These are phyloP conservation scores for Holcopasites calliopsidis DNA, from an alignment of 1,140 invertebrate genomes.

Conservation along the genomic window DNA sequence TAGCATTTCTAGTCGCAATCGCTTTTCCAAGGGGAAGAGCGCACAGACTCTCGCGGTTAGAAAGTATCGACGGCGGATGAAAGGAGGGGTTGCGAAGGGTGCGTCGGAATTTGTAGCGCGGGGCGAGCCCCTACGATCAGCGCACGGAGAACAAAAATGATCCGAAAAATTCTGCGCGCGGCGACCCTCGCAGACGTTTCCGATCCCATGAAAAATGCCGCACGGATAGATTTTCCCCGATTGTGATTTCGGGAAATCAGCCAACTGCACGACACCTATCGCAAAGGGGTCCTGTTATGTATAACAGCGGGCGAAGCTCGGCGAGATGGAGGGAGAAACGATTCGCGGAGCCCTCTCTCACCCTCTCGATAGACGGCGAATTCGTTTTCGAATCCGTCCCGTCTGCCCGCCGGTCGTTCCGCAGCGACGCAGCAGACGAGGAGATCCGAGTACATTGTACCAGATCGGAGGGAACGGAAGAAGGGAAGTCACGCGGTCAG, in stretches of 20 bases:
- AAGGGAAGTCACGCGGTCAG: conserved; percentile 60
- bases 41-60: no score
- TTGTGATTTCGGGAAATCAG: conserved; percentile 42
- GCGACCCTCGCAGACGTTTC: not conserved
- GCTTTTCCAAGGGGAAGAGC: not conserved
- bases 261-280: conserved; percentile 19
- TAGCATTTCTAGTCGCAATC: no score
- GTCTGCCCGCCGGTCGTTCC: conserved; percentile 23
- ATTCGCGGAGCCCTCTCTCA: not conserved
- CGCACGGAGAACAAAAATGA: not conserved
- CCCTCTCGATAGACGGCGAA: conserved; percentile 47
- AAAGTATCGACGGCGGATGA: no score
- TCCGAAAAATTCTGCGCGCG: conserved; percentile 16
- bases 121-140: not conserved
- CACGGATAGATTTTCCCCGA: conserved; percentile 38
- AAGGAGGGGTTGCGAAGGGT: no score
- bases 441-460: conserved; percentile 55
- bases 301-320: not conserved
- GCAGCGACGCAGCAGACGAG: conserved; percentile 37
- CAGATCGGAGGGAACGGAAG: conserved; percentile 52
- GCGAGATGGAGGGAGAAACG: not conserved
- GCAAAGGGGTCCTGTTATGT: conserved; percentile 37
- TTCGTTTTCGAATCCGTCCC: conserved; percentile 44
- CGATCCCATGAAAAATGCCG: conserved; percentile 11
- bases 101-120: not conserved